phyloP scores from a whole-genome alignment of 2,797 vertebrate species.

The Lepilemur ruficaudatus region DNA sequence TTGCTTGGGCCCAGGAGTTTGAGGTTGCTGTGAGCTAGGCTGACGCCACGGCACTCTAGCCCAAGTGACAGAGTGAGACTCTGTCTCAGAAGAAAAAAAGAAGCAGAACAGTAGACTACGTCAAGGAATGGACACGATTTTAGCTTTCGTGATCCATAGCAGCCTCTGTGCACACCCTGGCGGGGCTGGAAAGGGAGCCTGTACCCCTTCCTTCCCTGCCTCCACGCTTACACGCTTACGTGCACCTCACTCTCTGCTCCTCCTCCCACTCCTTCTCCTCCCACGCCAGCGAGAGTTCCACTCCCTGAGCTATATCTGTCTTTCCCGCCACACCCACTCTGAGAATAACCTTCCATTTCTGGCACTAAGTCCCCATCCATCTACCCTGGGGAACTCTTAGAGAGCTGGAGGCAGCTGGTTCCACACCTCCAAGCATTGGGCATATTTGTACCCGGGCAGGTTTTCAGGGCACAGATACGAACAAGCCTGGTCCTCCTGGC shows the following conservation, averaged over 20 bases:
- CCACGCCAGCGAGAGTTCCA: neutral
- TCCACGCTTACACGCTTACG: fast-evolving
- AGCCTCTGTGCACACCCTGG: no score
- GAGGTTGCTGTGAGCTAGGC: no score
- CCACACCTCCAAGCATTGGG: neutral
- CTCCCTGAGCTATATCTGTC: slow-evolving; percentile 1
- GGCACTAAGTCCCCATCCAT: neutral
- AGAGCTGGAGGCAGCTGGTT: neutral
- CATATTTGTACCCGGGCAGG: neutral
- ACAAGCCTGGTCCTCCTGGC: neutral
- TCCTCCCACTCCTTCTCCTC: neutral
- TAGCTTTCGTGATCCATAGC: neutral
- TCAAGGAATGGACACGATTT: fast-evolving
- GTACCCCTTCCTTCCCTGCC: neutral
- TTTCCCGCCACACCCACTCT: slow-evolving; percentile 3
- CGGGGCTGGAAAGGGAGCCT: neutral
- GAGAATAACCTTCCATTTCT: neutral
- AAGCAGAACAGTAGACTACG: neutral
- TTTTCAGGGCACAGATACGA: neutral
- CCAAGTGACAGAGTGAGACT: no score
- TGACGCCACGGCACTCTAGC: no score
- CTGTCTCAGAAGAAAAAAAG: no score
- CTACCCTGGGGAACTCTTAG: neutral
- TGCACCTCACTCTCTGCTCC: neutral
- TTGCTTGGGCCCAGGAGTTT: no score